Base-by-base conservation (phyloP, 2,888 invertebrate species). In the Hirtodrosophila trivittata region DNA sequence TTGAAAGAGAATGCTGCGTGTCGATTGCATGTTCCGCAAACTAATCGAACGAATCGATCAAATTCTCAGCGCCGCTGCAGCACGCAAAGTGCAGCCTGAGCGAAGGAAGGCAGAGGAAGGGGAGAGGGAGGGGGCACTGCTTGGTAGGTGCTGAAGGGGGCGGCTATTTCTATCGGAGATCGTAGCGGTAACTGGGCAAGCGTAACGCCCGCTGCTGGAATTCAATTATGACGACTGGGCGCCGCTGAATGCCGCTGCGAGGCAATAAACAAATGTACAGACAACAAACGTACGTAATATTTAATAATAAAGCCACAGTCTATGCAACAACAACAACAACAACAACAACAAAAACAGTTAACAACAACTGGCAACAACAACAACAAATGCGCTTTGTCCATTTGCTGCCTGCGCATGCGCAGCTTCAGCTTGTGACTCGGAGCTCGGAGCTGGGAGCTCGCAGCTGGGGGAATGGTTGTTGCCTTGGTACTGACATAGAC, bases 211-310 rank as follows among this genome's bases (percentile, higher is more conserved):
- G 88, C 82, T 84, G 78, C 78, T 87, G 87, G 88, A 87, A 87
- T 87, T 87, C 86, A 88, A 85, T 87, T 87, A 88, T 85, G 87
- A 86, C 80, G 75, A 82, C 73, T 71, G 67, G 77, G 74, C 77
- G 77, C 68, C 56, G 67, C 45, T 45, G 47, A 37, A 47, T 45
- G 71, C 71, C 57, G 71, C 84, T 66, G 72, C 81, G 56, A 75
- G 81, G 71, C 78, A 75, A 76, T 85, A 81, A 71, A 75, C 86
- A 82, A 83, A 78, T 77, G 86, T 66, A 85, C 67, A 26, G 68
- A 81, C 85, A 84, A 69, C 75, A 72, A 85, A 75, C 59, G 69
- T 77, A 83, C 85, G 71, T 84, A 77, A 80, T 82, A 78, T 80
- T 85, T 80, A 85, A 85, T 80, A 75, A 84, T 77, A 86, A 82